Base-by-base conservation (phyloP, 1,140 invertebrate genomes). In the Lasioglossum albipes region DNA sequence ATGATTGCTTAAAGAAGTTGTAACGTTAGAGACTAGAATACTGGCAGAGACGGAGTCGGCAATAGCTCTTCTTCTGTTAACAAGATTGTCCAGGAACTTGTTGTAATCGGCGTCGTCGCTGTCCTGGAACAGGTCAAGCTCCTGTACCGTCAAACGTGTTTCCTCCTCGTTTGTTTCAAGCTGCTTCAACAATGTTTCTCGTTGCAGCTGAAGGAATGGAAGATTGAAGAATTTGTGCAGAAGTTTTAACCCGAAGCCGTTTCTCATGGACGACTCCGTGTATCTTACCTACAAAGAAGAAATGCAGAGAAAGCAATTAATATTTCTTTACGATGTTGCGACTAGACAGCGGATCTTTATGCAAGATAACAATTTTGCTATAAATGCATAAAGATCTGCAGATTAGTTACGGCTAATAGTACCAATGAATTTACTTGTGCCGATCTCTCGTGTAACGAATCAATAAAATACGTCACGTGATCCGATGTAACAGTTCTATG, bases 191-290 rank as follows among this genome's bases (percentile, higher is more conserved):
- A 99, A 92, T 16, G 97, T 97, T 88, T 97, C 97, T 86, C 96
- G 95, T 94, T 99, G 98, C 22, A 99, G 93, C 90, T 98, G 96
- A 54, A 99, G 94, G 90, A 99, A 99, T 76, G 98, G 98, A 83
- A 99, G 94, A 94, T 99, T 99, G 88, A 99, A 97, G 93, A 99
- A 99, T 94, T 98, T 98, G 93, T 99, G 98, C 52, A 99, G 93
- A 79, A 98, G 95, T 92, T 98, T 97, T 66, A 99, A 92, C 45
- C 98, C 98, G 94, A 99, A 99, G 13, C 98, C 98, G 94, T 99
- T 99, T 89, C 97, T 95, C 98, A 99, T 99, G 3, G 98, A 99
- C 1, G 97, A 96, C 91, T 99, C 98, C 5, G 97, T 96, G 91
- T 98, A 99, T 69, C 97, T 94, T 41, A 99, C 95, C 90, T 97